Conservation (phyloP, 2,888 invertebrate genomes). For the Caenorhabditis japonica region DNA sequence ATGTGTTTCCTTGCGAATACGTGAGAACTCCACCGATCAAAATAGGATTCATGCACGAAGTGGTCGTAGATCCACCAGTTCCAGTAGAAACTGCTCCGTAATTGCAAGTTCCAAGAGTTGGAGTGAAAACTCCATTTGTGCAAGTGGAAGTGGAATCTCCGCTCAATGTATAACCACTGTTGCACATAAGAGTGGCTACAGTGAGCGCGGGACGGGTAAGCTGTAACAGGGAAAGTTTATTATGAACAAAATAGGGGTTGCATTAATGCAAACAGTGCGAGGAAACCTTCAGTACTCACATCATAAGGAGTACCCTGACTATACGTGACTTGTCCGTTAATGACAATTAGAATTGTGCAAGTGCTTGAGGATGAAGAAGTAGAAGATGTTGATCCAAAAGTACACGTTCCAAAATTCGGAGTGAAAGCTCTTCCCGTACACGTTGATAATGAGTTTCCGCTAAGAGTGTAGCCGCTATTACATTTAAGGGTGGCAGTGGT, state of each 20-base stretch:
- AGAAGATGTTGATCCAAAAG: background rate
- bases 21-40: slow-evolving; percentile 8
- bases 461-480: slow-evolving; percentile 51
- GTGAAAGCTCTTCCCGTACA: slow-evolving; percentile 46
- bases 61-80: background rate
- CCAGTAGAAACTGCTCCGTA: slow-evolving; percentile 1
- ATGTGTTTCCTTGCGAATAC: background rate
- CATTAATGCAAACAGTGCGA: slow-evolving; percentile 36
- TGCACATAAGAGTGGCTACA: slow-evolving; percentile 51
- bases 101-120: slow-evolving; percentile 48
- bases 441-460: slow-evolving; percentile 17
- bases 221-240: too few relatives aligned
- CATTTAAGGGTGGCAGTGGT: slow-evolving; percentile 64
- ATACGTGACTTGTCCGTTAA: slow-evolving; percentile 22
- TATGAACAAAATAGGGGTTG: too few relatives aligned
- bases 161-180: slow-evolving; percentile 49
- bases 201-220: slow-evolving; percentile 18
- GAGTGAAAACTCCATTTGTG: slow-evolving; percentile 33
- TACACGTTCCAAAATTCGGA: slow-evolving; percentile 33
- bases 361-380: too few relatives aligned
- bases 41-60: background rate
- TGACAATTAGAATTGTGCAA: slow-evolving; percentile 8
- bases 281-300: slow-evolving; percentile 30
- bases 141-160: slow-evolving; percentile 28
- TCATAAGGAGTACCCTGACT: slow-evolving; percentile 12